Percentiles rank a stretch among this genome's conserved stretches.
phyloP scores from a whole-genome alignment of 1,140 invertebrate genomes.

The Euura saliciscinereae region DNA sequence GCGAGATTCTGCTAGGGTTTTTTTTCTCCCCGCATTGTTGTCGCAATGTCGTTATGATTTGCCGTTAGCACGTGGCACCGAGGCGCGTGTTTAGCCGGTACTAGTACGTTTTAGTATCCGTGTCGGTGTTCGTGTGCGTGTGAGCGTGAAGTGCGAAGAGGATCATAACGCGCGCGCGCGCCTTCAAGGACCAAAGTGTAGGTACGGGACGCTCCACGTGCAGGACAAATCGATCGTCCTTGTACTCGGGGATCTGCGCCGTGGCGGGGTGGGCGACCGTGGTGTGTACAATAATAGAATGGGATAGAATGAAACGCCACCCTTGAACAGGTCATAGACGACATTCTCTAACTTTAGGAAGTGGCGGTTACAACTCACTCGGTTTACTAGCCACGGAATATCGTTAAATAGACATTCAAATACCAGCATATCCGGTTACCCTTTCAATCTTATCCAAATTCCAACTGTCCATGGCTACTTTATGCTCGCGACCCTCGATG shows the following conservation, averaged over 20 bases:
- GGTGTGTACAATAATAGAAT: slow-evolving; percentile 1
- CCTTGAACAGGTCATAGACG: neutral
- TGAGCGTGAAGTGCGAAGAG: too few species aligned
- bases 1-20: neutral
- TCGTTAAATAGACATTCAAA: neutral
- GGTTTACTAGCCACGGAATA: neutral
- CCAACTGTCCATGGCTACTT: neutral
- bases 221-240: slow-evolving; percentile 3
- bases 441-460: neutral
- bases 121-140: neutral
- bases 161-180: neutral
- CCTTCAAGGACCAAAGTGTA: neutral
- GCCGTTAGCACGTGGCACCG: slow-evolving; percentile 1
- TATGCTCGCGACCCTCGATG: too few species aligned
- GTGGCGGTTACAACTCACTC: slow-evolving; percentile 3
- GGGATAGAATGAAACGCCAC: slow-evolving; percentile 3
- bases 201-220: slow-evolving; percentile 1
- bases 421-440: neutral
- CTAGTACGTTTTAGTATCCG: neutral
- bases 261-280: neutral
- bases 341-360: slow-evolving; percentile 7
- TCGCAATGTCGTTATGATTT: slow-evolving; percentile 5
- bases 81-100: neutral
- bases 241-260: neutral
- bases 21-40: neutral